Base-by-base conservation (phyloP, 2,113 vertebrate species). In the Solea solea region DNA sequence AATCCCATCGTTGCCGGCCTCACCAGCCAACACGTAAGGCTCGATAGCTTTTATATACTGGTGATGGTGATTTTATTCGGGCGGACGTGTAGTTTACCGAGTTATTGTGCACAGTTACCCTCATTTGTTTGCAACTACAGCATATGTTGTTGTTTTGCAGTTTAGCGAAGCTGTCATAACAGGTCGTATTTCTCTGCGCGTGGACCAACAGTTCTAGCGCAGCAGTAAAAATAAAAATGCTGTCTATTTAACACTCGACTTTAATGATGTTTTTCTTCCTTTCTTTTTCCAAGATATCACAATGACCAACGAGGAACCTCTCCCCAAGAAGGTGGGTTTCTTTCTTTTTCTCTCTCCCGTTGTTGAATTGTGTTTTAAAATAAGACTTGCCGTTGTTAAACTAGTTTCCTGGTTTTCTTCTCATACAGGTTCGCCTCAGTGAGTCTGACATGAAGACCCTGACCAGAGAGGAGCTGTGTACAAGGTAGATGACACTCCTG, bases 231-330 rank as follows among this genome's bases (percentile, higher is more conserved):
- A 71, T 9, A 7, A 73, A 62, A 69, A 71, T 77, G 79, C 77
- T 42, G 72, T 42, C 25, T 28, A 57, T 65, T 52, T 7, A 62
- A 27, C 46, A n/a, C 60, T 64, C 54, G 53, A 74, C 42, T 8
- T 68, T 78, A 69, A 54, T 61, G 9, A 34, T 69, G 8, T 5
- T 28, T 48, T 51, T 63, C 10, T 49, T 75, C 8, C 61, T 3
- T 85, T 2, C 77, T 84, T 21, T 5, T 27, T 87, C 82, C 58
- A 78, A 97, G 94, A 91, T 76, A 90, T 93, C 95, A 97, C 92
- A 80, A 99, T 99, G 97, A 98, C 97, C 85, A 99, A 98, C 94
- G 98, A 99, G 93, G 98, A 99, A 92, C 98, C 98, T 92, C 96
- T 99, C 49, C 97, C 96, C 60, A 99, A 99, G 93, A 99, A 98